These are phyloP conservation scores for Magallana angulata DNA, from an alignment of 1,140 invertebrate species.

Conservation along the genomic window DNA sequence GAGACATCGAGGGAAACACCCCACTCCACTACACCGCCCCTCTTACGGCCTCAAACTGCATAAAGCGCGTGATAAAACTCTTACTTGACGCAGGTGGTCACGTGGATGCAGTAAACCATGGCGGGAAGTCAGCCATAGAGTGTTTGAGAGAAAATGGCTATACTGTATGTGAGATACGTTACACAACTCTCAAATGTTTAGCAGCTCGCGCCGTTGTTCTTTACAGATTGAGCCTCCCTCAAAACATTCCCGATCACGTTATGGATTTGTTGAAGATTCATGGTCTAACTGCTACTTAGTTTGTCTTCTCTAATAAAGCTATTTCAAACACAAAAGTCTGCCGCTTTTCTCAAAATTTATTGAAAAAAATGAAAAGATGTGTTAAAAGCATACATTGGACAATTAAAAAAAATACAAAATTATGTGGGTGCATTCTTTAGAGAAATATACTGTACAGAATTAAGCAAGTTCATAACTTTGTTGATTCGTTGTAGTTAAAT, in stretches of 20 bases:
- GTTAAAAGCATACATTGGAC: too few relatives aligned
- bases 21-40: background rate
- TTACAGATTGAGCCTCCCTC: background rate
- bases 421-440: too few relatives aligned
- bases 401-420: too few relatives aligned
- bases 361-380: background rate
- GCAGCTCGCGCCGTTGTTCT: conserved; percentile 16
- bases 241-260: background rate
- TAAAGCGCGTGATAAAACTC: background rate
- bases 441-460: too few relatives aligned
- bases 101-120: background rate
- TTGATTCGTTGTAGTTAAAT: too few relatives aligned
- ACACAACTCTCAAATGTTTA: conserved; percentile 34
- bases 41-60: background rate
- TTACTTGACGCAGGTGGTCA: conserved; percentile 26
- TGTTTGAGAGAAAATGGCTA: conserved; percentile 23
- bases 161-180: conserved; percentile 1
- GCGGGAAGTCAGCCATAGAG: conserved; percentile 1
- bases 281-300: background rate
- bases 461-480: too few relatives aligned
- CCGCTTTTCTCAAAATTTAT: background rate
- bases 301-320: too few relatives aligned
- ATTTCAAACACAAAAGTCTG: background rate
- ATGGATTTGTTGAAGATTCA: conserved; percentile 29
- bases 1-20: conserved; percentile 11